phyloP scores from a whole-genome alignment of 2,113 vertebrate species.

The Caloenas nicobarica region DNA sequence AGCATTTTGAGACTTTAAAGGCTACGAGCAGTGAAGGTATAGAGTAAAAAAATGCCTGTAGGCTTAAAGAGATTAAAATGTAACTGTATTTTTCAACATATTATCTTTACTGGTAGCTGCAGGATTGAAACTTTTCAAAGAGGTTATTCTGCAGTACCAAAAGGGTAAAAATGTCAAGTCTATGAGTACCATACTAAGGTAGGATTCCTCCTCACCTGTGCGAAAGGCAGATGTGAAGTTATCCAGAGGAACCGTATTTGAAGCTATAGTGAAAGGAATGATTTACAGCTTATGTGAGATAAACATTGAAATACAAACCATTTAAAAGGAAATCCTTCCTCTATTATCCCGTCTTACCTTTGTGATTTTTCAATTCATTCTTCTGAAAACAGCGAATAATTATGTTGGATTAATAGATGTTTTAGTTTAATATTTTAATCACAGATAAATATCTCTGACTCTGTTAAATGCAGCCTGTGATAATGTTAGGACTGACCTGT shows the following conservation, averaged over 20 bases:
- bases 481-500: not conserved
- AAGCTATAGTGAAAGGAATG: not conserved
- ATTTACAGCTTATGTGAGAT: constrained; percentile 24
- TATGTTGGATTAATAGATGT: not conserved
- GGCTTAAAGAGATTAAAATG: not conserved
- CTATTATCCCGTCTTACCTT: not conserved
- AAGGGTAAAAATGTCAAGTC: not conserved
- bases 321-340: constrained; percentile 20
- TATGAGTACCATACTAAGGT: not conserved
- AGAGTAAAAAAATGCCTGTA: not conserved
- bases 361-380: not conserved
- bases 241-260: constrained; percentile 13
- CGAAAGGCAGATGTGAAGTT: constrained; percentile 24
- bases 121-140: not conserved
- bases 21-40: not conserved
- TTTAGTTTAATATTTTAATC: constrained; percentile 26
- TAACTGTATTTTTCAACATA: not conserved
- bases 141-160: not conserved
- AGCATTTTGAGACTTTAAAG: not conserved
- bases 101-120: not conserved
- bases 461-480: not conserved
- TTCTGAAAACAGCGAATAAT: not conserved
- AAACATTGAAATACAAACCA: not conserved
- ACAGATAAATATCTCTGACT: not conserved
- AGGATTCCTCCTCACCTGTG: not conserved